Evolutionary conservation across 1,140 invertebrate species (phyloP).

Genomic region (Drosophila ercepeae): DNA sequence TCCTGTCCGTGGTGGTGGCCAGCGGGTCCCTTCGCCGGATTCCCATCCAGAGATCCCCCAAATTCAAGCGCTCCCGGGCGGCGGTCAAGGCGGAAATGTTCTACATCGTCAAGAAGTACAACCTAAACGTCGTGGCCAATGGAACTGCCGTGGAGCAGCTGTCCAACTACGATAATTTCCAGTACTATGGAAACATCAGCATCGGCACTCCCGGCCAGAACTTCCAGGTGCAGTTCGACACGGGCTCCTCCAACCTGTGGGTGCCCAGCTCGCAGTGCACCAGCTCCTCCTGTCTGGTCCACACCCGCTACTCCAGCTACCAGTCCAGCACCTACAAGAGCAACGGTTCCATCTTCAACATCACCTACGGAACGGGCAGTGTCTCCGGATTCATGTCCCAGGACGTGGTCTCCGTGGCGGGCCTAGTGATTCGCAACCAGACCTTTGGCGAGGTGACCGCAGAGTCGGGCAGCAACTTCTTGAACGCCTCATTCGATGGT

Average conservation of each 20-base stretch:
- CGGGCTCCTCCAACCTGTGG: conserved; percentile 99
- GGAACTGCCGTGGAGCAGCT: conserved; percentile 15
- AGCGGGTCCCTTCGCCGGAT: conserved; percentile 10
- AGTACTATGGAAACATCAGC: conserved; percentile 97
- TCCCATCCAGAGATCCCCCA: conserved; percentile 3
- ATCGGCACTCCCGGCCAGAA: conserved; percentile 97
- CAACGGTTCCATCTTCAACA: conserved; percentile 96
- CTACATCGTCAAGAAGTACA: conserved; percentile 18
- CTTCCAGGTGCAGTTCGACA: conserved; percentile 98
- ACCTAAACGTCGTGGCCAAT: neutral
- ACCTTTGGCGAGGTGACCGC: conserved; percentile 99
- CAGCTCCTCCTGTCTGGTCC: conserved; percentile 91
- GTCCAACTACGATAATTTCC: conserved; percentile 85
- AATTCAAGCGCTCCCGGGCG: conserved; percentile 15
- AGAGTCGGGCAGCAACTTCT: conserved; percentile 94
- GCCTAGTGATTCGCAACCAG: conserved; percentile 90
- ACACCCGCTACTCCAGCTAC: conserved; percentile 93
- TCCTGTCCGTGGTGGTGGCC: neutral
- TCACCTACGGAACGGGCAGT: conserved; percentile 97
- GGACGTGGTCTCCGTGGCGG: conserved; percentile 90
- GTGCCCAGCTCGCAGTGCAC: conserved; percentile 96
- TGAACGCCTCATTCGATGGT: conserved; percentile 98
- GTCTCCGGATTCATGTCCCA: conserved; percentile 96
- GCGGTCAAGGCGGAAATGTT: conserved; percentile 2
- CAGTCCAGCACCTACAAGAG: conserved; percentile 92